A percentile compares a stretch with the other conserved stretches of the same genome.
These are phyloP conservation scores for Ciconia nigra DNA, from an alignment of 2,797 vertebrate genomes.

Conservation along the genomic window DNA sequence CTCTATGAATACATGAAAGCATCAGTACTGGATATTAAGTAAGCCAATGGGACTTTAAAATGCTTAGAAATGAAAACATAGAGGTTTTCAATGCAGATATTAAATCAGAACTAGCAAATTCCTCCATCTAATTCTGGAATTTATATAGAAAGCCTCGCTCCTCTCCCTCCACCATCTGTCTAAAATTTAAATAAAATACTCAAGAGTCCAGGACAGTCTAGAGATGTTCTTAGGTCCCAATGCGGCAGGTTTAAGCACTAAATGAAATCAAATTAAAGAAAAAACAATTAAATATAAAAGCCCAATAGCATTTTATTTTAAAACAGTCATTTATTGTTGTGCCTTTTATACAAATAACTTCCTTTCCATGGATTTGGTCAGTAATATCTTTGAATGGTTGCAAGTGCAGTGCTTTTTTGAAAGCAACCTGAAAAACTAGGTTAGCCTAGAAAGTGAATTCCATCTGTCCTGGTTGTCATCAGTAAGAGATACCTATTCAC, in stretches of 20 bases:
- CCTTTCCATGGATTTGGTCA: neutral
- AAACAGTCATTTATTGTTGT: neutral
- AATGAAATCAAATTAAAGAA: neutral
- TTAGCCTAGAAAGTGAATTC: constrained; percentile 47
- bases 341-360: neutral
- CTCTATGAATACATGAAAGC: neutral
- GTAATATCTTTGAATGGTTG: neutral
- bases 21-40: neutral
- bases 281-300: neutral
- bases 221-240: neutral
- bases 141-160: neutral
- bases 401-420: neutral
- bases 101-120: neutral
- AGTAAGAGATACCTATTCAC: constrained; percentile 27
- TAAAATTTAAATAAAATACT: neutral
- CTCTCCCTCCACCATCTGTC: neutral
- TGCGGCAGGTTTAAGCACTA: neutral
- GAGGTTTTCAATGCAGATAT: neutral
- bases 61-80: neutral
- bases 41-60: neutral
- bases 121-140: neutral
- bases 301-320: neutral
- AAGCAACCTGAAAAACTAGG: constrained; percentile 38
- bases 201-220: neutral
- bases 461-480: constrained; percentile 44